A percentile compares a stretch with the other conserved stretches of the same genome.
Evolutionary conservation across 2,888 invertebrate species (phyloP).

Genomic region (Thecocarcelia acutangulata): DNA sequence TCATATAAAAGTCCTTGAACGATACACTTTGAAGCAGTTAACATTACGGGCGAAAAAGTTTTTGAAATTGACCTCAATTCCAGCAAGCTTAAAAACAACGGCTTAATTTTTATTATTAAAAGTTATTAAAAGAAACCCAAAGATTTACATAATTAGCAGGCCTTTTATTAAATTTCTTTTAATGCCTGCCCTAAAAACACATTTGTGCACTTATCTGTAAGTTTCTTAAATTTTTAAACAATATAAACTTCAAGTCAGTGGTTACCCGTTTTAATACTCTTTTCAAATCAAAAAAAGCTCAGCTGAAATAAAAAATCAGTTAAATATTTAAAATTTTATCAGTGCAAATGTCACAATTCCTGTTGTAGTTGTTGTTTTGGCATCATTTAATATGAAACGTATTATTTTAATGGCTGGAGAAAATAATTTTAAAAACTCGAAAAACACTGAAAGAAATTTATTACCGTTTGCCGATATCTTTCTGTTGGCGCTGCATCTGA

Average conservation of each 20-base stretch:
- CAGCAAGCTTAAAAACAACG: too few species aligned
- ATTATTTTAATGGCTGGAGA: slow-evolving; percentile 20
- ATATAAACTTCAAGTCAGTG: slow-evolving; percentile 7
- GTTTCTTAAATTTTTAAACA: neutral
- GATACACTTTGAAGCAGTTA: too few species aligned
- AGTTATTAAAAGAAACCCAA: too few species aligned
- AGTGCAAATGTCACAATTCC: slow-evolving; percentile 58
- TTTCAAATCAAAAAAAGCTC: slow-evolving; percentile 9
- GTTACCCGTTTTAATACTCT: neutral
- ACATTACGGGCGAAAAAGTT: too few species aligned
- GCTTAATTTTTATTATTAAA: too few species aligned
- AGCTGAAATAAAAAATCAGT: slow-evolving; percentile 6
- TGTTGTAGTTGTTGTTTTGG: slow-evolving; percentile 16
- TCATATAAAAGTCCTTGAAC: too few species aligned
- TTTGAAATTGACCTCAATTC: too few species aligned
- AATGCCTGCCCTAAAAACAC: neutral
- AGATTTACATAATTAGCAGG: neutral
- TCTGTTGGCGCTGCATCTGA: slow-evolving; percentile 28
- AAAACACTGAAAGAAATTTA: neutral
- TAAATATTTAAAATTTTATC: slow-evolving; percentile 15
- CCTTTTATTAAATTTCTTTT: neutral
- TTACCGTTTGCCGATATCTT: slow-evolving; percentile 7
- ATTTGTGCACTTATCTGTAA: neutral
- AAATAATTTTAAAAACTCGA: neutral
- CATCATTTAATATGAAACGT: slow-evolving; percentile 44